Conservation (phyloP, 2,888 invertebrate genomes). For the Nasonovia ribisnigri region DNA sequence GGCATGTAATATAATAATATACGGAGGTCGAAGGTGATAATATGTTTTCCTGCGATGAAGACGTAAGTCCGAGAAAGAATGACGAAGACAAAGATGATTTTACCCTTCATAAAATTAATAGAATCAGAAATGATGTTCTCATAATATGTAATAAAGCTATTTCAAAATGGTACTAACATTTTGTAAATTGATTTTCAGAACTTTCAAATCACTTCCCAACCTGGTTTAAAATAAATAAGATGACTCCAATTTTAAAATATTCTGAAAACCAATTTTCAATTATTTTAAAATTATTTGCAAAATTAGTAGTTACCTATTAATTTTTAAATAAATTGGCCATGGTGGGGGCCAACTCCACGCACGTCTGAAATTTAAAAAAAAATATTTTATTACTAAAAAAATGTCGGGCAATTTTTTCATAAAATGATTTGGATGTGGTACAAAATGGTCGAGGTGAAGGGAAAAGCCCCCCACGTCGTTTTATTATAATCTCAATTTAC, state of each 20-base stretch:
- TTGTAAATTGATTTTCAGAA: too few species aligned
- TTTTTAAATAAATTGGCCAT: too few species aligned
- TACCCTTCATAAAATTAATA: not conserved
- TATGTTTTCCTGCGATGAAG: not conserved
- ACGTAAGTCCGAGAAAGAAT: not conserved
- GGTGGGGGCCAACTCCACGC: too few species aligned
- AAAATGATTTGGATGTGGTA: not conserved
- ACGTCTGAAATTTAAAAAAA: not conserved
- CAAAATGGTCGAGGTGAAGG: not conserved
- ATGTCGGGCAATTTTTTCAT: not conserved
- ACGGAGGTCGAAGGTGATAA: not conserved
- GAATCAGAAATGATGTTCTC: not conserved
- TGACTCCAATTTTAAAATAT: too few species aligned
- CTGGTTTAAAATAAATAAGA: too few species aligned
- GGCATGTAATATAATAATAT: not conserved
- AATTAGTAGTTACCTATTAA: too few species aligned
- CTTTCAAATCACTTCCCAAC: too few species aligned
- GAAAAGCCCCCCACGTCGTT: not conserved
- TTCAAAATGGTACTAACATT: too few species aligned
- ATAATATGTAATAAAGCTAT: too few species aligned
- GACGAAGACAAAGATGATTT: not conserved
- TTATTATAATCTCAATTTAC: not conserved
- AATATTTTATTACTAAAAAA: not conserved
- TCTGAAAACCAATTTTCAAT: too few species aligned
- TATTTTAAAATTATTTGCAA: too few species aligned